Evolutionary conservation across 2,888 invertebrate species (phyloP), one percentile per base, ranked within the genome.

Genomic region (Siphlonurus alternatus): DNA sequence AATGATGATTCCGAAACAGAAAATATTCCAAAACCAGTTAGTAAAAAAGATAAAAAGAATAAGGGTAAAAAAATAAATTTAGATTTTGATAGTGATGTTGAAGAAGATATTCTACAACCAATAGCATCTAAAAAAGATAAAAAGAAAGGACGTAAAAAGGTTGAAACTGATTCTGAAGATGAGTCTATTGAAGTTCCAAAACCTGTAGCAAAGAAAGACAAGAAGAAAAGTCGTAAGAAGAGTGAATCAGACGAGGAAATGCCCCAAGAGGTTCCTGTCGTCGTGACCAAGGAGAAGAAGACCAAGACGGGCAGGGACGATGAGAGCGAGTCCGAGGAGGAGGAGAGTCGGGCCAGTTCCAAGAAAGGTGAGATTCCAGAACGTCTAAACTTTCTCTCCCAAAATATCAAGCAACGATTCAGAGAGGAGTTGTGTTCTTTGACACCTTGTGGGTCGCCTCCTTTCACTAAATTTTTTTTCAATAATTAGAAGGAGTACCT

Each of bases 31-130:
- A 73, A 73, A 66, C 69, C 73, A 1, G 69, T 70, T 1, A 65
- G 70, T 15, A 75, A 74, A 61, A 76, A 76, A 66, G 75, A 76
- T 67, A 76, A 76, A 66, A 74, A 76, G 69, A 69, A 67, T 69
- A 70, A 70, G 66, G 66, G 65, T 5, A 77, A 65, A 23, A 66
- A 67, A 60, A 77, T 67, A n/a, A 56, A 3, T 18, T 7, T 56
- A 20, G 56, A 56, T 56, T 7, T 20, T n/a, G 56, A 56, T 5
- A 56, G 56, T 56, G 56, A 38, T 38, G 38, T 10, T 10, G 38
- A 38, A 38, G 15, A 10, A 10, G 38, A 38, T 38, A 15, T 38
- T 10, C 38, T 15, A 38, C 15, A 10, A 38, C 38, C 38, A 10
- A 15, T 15, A 10, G 38, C 38, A 10, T 10, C 7, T 38, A 38